phyloP scores from a whole-genome alignment of 2,797 vertebrate genomes.

The Smutsia gigantea region DNA sequence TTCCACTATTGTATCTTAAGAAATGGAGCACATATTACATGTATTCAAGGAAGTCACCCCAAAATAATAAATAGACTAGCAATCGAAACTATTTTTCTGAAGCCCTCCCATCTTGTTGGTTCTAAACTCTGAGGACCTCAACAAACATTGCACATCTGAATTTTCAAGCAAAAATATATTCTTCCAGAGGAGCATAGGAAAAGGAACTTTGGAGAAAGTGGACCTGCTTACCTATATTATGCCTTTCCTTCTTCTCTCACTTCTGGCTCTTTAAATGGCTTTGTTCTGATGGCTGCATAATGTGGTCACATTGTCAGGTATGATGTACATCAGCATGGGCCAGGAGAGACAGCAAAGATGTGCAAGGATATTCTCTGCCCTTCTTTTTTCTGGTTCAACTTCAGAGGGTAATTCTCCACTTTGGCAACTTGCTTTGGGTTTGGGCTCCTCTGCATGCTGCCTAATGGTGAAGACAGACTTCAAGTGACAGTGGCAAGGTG shows the following conservation, averaged over 20 bases:
- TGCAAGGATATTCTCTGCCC: too few species aligned
- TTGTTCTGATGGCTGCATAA: background rate
- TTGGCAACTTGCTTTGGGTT: background rate
- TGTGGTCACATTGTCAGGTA: rapidly evolving
- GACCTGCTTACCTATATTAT: background rate
- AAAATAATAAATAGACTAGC: background rate
- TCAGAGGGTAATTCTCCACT: background rate
- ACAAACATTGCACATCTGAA: background rate
- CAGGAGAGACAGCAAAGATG: rapidly evolving
- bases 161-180: background rate
- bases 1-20: background rate
- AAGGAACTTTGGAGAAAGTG: background rate
- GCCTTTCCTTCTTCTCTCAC: background rate
- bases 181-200: background rate
- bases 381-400: background rate
- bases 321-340: background rate
- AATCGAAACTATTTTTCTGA: background rate
- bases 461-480: too few species aligned
- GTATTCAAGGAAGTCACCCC: background rate
- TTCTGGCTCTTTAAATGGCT: background rate
- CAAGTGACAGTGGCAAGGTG: background rate
- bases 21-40: background rate
- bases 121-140: background rate
- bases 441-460: rapidly evolving
- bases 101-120: background rate